phyloP scores from a whole-genome alignment of 2,797 vertebrate species.

The Rhodeus uyekii region DNA sequence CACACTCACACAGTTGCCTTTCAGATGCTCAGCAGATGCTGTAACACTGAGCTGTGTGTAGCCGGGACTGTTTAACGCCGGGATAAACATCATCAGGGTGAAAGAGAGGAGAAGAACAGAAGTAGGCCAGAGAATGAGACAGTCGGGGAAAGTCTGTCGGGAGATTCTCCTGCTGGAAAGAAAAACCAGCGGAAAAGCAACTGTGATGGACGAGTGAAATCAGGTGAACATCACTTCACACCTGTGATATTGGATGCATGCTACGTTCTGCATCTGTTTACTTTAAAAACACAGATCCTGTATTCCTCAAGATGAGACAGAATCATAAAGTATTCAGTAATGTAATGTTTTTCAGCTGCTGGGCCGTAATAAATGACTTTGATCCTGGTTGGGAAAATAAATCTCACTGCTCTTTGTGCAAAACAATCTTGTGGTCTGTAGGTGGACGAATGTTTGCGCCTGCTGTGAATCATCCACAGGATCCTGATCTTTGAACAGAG shows the following conservation, averaged over 20 bases:
- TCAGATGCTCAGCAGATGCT: constrained; percentile 14
- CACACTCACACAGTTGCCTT: not conserved
- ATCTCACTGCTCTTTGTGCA: not conserved
- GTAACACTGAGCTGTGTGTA: not conserved
- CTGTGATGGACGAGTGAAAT: no score
- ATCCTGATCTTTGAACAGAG: not conserved
- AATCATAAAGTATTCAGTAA: not conserved
- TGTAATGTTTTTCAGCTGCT: not conserved
- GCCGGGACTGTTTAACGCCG: constrained; percentile 9
- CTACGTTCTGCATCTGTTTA: not conserved
- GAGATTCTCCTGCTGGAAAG: no score
- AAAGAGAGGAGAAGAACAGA: constrained; percentile 2
- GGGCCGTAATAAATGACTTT: not conserved
- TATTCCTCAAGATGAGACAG: not conserved
- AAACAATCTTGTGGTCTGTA: not conserved
- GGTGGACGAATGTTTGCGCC: not conserved
- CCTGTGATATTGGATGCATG: no score
- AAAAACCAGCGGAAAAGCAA: no score
- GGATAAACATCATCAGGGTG: constrained; percentile 21
- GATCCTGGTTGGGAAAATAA: not conserved
- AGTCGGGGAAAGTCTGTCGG: no score
- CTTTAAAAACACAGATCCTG: no score
- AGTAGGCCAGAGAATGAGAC: not conserved
- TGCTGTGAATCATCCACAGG: not conserved
- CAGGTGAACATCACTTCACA: no score